phyloP scores from a whole-genome alignment of 2,797 vertebrate species.

The Rachycentron canadum region DNA sequence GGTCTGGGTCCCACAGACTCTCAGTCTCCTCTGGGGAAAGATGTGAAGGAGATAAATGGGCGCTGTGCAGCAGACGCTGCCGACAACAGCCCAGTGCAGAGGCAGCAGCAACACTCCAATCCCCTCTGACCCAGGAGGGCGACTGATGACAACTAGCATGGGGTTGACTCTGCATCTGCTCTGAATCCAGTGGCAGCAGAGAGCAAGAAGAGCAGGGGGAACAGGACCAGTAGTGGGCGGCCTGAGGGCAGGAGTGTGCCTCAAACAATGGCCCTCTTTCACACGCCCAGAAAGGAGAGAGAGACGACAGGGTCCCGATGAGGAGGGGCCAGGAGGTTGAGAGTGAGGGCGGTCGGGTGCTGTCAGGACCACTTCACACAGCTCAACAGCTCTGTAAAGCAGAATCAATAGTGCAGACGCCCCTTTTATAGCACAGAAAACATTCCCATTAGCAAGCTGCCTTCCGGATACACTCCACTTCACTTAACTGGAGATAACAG shows the following conservation, averaged over 20 bases:
- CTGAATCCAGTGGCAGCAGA: conserved; percentile 64
- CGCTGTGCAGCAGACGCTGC: conserved; percentile 67
- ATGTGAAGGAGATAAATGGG: conserved; percentile 73
- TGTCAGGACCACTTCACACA: conserved; percentile 76
- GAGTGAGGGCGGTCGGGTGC: conserved; percentile 62
- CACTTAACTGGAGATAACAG: conserved; percentile 71
- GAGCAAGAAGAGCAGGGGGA: conserved; percentile 65
- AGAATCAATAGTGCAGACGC: conserved; percentile 77
- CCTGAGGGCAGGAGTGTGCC: conserved; percentile 91
- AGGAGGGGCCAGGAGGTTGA: conserved; percentile 71
- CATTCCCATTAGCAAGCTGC: conserved; percentile 76
- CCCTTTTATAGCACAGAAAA: conserved; percentile 68
- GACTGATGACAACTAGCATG: conserved; percentile 83
- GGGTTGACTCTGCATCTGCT: conserved; percentile 88
- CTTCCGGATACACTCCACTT: conserved; percentile 77
- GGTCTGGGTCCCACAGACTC: conserved; percentile 82
- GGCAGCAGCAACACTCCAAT: conserved; percentile 88
- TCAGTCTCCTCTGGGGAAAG: conserved; percentile 83
- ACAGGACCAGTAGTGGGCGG: conserved; percentile 83
- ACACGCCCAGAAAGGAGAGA: conserved; percentile 76
- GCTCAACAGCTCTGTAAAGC: conserved; percentile 81
- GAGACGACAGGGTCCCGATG: conserved; percentile 63
- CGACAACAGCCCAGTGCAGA: conserved; percentile 58
- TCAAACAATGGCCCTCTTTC: conserved; percentile 92
- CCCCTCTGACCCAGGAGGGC: conserved; percentile 91